Percentiles rank a stretch among this genome's conserved stretches.
These are phyloP conservation scores for Erebia ligea DNA, from an alignment of 2,888 invertebrate species.

Conservation along the genomic window DNA sequence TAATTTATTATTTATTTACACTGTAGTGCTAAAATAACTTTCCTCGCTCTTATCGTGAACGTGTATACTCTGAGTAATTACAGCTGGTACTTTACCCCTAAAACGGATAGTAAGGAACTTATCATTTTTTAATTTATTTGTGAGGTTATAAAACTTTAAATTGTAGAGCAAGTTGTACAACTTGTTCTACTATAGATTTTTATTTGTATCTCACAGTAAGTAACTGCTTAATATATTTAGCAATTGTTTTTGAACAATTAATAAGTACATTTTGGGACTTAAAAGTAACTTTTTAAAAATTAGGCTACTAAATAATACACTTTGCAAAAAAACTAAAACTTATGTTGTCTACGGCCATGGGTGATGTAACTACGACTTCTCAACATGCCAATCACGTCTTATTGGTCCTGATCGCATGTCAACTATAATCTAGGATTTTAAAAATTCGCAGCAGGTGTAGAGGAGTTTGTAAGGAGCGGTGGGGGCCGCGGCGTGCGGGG, in stretches of 20 bases:
- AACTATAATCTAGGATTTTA: slow-evolving; percentile 81
- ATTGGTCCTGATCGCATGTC: slow-evolving; percentile 69
- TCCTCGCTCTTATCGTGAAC: slow-evolving; percentile 24
- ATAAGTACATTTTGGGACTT: not conserved
- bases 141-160: not conserved
- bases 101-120: not conserved
- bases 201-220: too few relatives aligned
- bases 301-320: too few relatives aligned
- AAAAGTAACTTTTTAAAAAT: not conserved
- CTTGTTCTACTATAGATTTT: not conserved
- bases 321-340: slow-evolving; percentile 1
- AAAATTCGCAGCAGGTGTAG: slow-evolving; percentile 80
- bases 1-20: slow-evolving; percentile 36
- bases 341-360: slow-evolving; percentile 47
- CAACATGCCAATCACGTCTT: slow-evolving; percentile 68
- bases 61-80: slow-evolving; percentile 3
- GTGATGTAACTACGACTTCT: slow-evolving; percentile 65
- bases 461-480: slow-evolving; percentile 43
- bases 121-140: not conserved
- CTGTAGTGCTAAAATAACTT: slow-evolving; percentile 26
- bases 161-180: not conserved
- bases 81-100: slow-evolving; percentile 9
- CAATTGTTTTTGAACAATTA: too few relatives aligned
- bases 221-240: too few relatives aligned
- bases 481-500: slow-evolving; percentile 45